Evolutionary conservation across 2,113 vertebrate genomes (phyloP).

Genomic region (Pampusana beccarii): DNA sequence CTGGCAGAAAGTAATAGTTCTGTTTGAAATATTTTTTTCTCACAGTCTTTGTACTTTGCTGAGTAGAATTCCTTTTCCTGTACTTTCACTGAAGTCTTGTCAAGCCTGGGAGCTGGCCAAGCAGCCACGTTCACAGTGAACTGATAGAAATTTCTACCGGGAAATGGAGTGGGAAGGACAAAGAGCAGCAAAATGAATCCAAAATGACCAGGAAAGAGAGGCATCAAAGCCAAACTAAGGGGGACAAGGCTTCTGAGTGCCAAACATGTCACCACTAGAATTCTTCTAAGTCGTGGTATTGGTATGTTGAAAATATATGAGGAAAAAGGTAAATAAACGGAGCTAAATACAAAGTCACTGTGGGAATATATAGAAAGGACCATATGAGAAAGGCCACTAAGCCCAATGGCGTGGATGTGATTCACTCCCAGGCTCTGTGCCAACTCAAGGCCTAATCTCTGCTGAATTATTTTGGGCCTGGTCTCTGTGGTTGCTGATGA

Average conservation of each 20-base stretch:
- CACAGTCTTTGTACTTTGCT: neutral
- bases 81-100: neutral
- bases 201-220: neutral
- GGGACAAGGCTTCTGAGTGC: neutral
- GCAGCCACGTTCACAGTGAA: neutral
- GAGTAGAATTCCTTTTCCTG: neutral
- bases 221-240: neutral
- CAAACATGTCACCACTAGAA: neutral
- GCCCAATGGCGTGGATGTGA: conserved; percentile 7
- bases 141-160: neutral
- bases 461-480: conserved; percentile 15
- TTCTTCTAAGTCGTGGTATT: neutral
- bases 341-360: neutral
- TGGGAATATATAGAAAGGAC: neutral
- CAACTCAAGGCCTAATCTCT: neutral
- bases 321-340: neutral
- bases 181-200: neutral
- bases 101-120: neutral
- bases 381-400: neutral
- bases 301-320: neutral
- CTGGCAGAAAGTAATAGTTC: neutral
- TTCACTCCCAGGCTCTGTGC: neutral
- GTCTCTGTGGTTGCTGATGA: conserved; percentile 31
- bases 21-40: neutral
- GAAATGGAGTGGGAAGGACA: neutral